A percentile compares a stretch with the other conserved stretches of the same genome.
Evolutionary conservation across 1,140 invertebrate genomes (phyloP).

Genomic region (Caerostris extrusa): DNA sequence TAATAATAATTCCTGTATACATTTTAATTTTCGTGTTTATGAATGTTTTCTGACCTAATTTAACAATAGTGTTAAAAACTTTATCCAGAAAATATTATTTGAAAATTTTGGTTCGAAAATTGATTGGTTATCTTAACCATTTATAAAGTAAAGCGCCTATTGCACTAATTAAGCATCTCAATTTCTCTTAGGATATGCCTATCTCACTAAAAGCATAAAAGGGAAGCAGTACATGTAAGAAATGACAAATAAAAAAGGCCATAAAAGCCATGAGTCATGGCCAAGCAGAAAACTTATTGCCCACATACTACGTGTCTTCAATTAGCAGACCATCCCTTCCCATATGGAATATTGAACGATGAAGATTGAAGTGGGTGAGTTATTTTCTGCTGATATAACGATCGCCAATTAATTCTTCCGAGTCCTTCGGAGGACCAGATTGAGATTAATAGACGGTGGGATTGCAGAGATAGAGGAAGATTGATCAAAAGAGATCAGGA

Average conservation of each 20-base stretch:
- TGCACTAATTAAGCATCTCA: neutral
- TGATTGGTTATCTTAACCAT: no score
- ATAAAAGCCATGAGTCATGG: neutral
- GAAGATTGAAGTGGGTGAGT: constrained; percentile 26
- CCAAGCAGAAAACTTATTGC: neutral
- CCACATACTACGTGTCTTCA: neutral
- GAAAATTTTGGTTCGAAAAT: no score
- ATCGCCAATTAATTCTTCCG: neutral
- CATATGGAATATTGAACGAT: neutral
- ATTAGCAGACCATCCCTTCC: neutral
- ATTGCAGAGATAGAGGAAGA: neutral
- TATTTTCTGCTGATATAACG: neutral
- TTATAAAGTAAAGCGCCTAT: no score
- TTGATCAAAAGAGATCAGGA: constrained; percentile 10
- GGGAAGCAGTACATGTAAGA: neutral
- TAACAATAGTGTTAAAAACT: no score
- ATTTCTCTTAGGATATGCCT: neutral
- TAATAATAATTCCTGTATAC: no score
- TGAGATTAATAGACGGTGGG: constrained; percentile 1
- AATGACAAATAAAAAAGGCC: neutral
- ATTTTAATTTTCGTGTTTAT: no score
- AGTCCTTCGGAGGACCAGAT: neutral
- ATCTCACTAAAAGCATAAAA: neutral
- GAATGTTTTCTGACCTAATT: no score
- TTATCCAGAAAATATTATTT: no score